These are phyloP conservation scores for Geotria australis DNA, from an alignment of 2,797 vertebrate species.

Conservation along the genomic window DNA sequence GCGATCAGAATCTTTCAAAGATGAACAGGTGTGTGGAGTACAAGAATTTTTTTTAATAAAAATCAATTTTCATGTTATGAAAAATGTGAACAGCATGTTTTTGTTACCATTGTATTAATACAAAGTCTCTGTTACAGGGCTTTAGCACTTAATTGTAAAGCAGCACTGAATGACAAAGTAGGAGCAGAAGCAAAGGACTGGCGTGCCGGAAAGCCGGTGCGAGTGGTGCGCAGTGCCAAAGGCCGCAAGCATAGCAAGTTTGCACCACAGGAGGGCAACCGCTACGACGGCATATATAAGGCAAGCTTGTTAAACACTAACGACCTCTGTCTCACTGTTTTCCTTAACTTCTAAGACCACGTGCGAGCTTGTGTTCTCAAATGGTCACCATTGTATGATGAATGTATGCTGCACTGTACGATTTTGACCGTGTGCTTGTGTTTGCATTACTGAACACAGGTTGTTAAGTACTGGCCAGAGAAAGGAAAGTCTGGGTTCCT, in stretches of 20 bases:
- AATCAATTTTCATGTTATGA: no score
- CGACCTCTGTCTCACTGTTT: no score
- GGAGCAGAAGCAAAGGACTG: conserved; percentile 68
- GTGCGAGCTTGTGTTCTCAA: no score
- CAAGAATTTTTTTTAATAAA: no score
- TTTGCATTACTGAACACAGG: conserved; percentile 11
- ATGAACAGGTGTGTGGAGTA: conserved; percentile 46
- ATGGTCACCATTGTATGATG: no score
- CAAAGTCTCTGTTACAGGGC: conserved; percentile 19
- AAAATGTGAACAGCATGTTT: not conserved
- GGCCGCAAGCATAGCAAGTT: conserved; percentile 82
- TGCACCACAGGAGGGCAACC: conserved; percentile 53
- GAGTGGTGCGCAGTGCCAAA: conserved; percentile 63
- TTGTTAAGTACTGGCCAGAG: conserved; percentile 84
- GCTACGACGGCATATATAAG: conserved; percentile 94
- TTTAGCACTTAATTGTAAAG: conserved; percentile 62
- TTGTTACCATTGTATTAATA: not conserved
- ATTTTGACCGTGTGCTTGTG: no score
- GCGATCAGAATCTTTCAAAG: conserved; percentile 88
- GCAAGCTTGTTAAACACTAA: conserved; percentile 7
- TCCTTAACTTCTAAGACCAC: no score
- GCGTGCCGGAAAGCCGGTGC: conserved; percentile 54
- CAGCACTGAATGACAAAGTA: conserved; percentile 44
- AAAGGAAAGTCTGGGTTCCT: conserved; percentile 85
- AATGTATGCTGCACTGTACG: no score